Conservation (phyloP, 2,797 vertebrate species). For the Sebastes dallii region DNA sequence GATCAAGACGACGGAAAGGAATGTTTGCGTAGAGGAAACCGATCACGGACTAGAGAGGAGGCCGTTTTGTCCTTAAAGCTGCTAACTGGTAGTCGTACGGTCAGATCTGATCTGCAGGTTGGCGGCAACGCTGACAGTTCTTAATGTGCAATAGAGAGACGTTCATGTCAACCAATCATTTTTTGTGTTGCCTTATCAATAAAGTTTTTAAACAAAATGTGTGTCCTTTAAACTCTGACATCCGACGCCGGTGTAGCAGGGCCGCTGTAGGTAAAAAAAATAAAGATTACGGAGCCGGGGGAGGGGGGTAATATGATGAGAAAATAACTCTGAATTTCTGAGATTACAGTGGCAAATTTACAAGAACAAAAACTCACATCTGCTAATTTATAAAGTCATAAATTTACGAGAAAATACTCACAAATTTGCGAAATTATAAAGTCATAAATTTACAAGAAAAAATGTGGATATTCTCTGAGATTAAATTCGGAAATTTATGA, state of each 20-base stretch:
- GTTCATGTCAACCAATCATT: slow-evolving; percentile 22
- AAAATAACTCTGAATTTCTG: too few species aligned
- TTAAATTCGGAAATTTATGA: too few species aligned
- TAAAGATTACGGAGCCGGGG: too few species aligned
- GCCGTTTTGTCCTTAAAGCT: slow-evolving; percentile 11
- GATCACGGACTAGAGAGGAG: not conserved
- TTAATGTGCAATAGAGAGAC: slow-evolving; percentile 36
- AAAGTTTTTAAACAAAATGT: slow-evolving; percentile 57
- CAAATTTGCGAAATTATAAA: too few species aligned
- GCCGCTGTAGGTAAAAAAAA: too few species aligned
- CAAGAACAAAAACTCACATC: too few species aligned
- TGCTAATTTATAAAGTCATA: too few species aligned
- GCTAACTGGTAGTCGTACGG: not conserved
- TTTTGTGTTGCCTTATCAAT: slow-evolving; percentile 78
- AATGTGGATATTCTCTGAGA: too few species aligned
- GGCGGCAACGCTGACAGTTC: not conserved
- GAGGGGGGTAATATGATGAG: too few species aligned
- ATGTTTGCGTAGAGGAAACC: not conserved
- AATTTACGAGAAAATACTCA: too few species aligned
- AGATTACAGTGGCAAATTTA: too few species aligned
- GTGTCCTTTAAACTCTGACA: not conserved
- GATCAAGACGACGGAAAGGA: not conserved
- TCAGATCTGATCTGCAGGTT: not conserved
- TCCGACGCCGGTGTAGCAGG: rapidly evolving
- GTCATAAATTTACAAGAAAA: too few species aligned